phyloP scores from a whole-genome alignment of 2,797 vertebrate genomes.

The Sardinella longiceps region DNA sequence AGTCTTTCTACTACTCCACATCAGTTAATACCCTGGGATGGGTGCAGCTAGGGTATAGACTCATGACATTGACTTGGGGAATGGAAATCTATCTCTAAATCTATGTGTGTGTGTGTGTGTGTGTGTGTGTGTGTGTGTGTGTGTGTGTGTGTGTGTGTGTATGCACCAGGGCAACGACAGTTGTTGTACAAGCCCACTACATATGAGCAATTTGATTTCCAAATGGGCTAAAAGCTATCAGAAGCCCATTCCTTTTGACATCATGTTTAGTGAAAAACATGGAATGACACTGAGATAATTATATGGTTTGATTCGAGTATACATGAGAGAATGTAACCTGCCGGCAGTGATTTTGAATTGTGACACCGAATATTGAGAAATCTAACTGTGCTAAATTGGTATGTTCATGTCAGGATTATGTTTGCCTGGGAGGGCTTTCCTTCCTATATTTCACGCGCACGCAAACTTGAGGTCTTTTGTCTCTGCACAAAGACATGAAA shows the following conservation, averaged over 20 bases:
- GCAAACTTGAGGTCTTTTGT: background rate
- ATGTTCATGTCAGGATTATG: constrained; percentile 15
- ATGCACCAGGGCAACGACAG: background rate
- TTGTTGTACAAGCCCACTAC: background rate
- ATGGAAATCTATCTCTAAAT: background rate
- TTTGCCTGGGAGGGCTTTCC: background rate
- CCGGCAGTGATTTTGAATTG: background rate
- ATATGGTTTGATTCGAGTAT: background rate
- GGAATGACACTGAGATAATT: background rate
- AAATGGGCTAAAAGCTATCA: background rate
- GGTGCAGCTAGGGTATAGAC: background rate
- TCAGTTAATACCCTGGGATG: background rate
- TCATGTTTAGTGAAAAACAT: background rate
- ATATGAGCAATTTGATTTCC: background rate
- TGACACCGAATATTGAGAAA: background rate
- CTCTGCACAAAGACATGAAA: constrained; percentile 21
- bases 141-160: background rate
- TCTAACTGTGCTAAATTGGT: constrained; percentile 15
- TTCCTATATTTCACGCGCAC: background rate
- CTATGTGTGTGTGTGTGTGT: background rate
- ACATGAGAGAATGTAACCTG: background rate
- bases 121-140: background rate
- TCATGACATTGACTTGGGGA: background rate
- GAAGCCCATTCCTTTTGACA: constrained; percentile 3
- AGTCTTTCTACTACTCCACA: background rate